Conservation (phyloP, 2,113 vertebrate genomes). For the Heliornis fulica region DNA sequence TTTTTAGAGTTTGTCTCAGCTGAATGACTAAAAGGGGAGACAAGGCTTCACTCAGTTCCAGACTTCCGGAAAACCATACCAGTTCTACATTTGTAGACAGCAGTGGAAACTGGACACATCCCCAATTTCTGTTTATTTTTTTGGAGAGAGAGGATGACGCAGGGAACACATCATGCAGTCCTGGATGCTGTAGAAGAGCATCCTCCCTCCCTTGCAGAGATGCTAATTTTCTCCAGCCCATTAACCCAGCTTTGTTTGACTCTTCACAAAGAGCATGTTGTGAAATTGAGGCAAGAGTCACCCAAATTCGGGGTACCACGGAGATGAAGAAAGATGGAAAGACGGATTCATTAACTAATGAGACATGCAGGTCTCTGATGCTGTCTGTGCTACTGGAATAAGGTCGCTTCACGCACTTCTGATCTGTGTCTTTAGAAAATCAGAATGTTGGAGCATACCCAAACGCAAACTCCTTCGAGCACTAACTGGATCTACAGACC, state of each 20-base stretch:
- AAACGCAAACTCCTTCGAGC: neutral
- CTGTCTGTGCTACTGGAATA: rapidly evolving
- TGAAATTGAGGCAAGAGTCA: neutral
- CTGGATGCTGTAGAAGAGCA: neutral
- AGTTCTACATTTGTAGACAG: rapidly evolving
- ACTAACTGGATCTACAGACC: too few relatives aligned
- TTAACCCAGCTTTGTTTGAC: neutral
- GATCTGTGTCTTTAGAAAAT: neutral
- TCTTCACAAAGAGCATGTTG: neutral
- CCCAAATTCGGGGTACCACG: neutral
- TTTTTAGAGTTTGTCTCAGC: neutral
- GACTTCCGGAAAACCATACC: neutral
- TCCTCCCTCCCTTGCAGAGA: neutral
- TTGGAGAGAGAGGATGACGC: neutral
- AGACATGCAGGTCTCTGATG: neutral
- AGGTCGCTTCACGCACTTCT: neutral
- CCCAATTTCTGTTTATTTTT: neutral
- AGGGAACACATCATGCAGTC: neutral
- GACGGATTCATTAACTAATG: neutral
- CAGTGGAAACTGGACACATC: neutral
- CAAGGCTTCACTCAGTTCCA: neutral
- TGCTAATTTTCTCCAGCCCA: neutral
- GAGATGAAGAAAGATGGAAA: neutral
- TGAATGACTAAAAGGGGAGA: neutral
- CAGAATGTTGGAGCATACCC: neutral